phyloP scores from a whole-genome alignment of 2,888 invertebrate genomes.

The Aromia moschata region DNA sequence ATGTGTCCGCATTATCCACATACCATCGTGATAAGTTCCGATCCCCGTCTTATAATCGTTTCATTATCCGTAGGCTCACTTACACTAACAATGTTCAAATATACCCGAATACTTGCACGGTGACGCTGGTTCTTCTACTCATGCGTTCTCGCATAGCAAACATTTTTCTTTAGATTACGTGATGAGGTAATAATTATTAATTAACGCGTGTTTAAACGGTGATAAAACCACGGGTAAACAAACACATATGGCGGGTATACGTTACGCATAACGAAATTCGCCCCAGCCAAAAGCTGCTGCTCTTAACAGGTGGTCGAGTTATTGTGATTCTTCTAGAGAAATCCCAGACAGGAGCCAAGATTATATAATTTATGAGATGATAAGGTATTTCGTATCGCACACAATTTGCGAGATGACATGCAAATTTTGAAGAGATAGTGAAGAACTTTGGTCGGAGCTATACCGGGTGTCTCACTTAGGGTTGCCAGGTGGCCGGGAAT shows the following conservation, averaged over 20 bases:
- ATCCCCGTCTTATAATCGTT: neutral
- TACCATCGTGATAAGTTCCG: neutral
- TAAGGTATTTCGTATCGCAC: neutral
- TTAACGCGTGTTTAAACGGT: constrained; percentile 35
- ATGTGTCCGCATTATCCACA: neutral
- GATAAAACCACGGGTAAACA: constrained; percentile 37
- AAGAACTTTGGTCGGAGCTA: too few species aligned
- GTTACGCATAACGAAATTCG: too few species aligned
- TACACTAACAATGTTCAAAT: too few species aligned
- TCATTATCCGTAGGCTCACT: neutral
- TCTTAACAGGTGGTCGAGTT: constrained; percentile 6
- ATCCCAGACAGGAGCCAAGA: neutral
- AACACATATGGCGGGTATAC: constrained; percentile 28
- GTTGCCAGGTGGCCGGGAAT: too few species aligned
- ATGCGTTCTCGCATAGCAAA: constrained; percentile 16
- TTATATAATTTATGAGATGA: neutral
- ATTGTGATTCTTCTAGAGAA: neutral
- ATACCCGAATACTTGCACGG: too few species aligned
- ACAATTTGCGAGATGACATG: neutral
- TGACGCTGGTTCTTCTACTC: constrained; percentile 2
- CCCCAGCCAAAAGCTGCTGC: too few species aligned
- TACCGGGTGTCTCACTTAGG: too few species aligned
- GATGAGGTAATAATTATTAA: constrained; percentile 35
- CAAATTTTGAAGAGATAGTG: neutral
- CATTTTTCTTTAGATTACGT: constrained; percentile 30